Evolutionary conservation across 2,113 vertebrate genomes (phyloP).

Genomic region (Callipepla squamata): DNA sequence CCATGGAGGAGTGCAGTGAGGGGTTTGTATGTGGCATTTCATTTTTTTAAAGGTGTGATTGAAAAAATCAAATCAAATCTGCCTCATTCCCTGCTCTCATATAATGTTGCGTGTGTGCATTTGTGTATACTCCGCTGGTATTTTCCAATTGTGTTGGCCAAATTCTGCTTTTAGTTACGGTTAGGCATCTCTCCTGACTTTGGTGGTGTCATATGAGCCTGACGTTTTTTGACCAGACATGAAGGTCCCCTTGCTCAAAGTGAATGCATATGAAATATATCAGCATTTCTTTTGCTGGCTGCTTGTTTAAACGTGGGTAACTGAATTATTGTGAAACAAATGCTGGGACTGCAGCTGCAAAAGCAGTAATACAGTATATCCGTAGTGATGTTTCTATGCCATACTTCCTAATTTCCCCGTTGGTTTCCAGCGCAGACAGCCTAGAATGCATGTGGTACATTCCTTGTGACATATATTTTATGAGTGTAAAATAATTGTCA

Average conservation of each 20-base stretch:
- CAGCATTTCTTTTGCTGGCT: slow-evolving; percentile 61
- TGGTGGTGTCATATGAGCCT: slow-evolving; percentile 67
- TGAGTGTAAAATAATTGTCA: slow-evolving; percentile 50
- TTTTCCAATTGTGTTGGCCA: slow-evolving; percentile 70
- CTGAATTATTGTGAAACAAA: slow-evolving; percentile 72
- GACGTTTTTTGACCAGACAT: slow-evolving; percentile 64
- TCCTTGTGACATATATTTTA: slow-evolving; percentile 52
- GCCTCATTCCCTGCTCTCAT: not conserved
- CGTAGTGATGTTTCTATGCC: slow-evolving; percentile 33
- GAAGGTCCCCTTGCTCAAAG: slow-evolving; percentile 64
- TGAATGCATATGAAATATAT: slow-evolving; percentile 67
- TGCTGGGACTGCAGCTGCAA: slow-evolving; percentile 66
- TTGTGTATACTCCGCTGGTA: slow-evolving; percentile 60
- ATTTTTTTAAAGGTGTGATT: slow-evolving; percentile 53
- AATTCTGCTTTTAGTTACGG: slow-evolving; percentile 70
- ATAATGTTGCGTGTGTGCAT: slow-evolving; percentile 40
- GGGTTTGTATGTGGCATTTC: not conserved
- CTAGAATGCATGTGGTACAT: slow-evolving; percentile 56
- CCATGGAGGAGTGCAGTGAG: not conserved
- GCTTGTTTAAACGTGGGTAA: slow-evolving; percentile 69
- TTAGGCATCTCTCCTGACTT: slow-evolving; percentile 68
- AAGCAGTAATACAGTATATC: slow-evolving; percentile 62
- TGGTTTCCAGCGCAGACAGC: slow-evolving; percentile 68
- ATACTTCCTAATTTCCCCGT: slow-evolving; percentile 61
- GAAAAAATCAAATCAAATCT: slow-evolving; percentile 40